Evolutionary conservation across 2,797 vertebrate genomes (phyloP), one percentile per base, ranked within the genome.

Genomic region (Heliangelus exortis): DNA sequence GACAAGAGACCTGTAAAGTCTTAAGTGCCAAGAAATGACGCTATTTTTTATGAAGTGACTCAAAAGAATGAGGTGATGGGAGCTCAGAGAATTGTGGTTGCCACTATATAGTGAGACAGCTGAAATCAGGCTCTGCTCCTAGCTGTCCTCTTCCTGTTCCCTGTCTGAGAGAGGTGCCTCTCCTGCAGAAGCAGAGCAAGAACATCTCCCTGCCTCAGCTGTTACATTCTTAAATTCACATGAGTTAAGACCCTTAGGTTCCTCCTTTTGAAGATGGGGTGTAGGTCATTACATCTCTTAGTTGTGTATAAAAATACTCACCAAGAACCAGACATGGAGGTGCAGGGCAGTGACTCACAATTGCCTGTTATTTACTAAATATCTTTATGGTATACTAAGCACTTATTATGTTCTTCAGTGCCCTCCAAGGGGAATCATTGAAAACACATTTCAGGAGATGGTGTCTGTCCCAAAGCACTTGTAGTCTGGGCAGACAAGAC

Each of bases 321-420:
- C 59, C 34, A 82, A 91, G 67, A 96, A 50, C 36, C 74, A 94
- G 91, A 90, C 63, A 25, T 2, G 36, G 63, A 91, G 63, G 93
- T 95, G 90, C 53, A 73, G 59, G 66, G 80, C 87, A 91, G 45
- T 93, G 95, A 93, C 90, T 96, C 93, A 96, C 82, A 82, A 76
- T 36, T 81, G 67, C 21, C 57, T 79, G 47, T 58, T 94, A 94
- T 94, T 96, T 95, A 88, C 93, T 89, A 91, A 95, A 95, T 93
- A 91, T 61, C 91, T 93, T 71, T 57, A 84, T 71, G 59, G 14
- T 54, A 34, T 51, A 48, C 77, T 90, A 82, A 90, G 71, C 34
- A 31, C 29, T 82, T 86, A 47, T 33, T 90, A 57, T 26, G 33
- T 71, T 90, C 55, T 86, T 76, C 71, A 76, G 55, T 76, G 29